These are phyloP conservation scores for Peromyscus polionotus DNA, from an alignment of 2,113 vertebrate species.

Conservation along the genomic window DNA sequence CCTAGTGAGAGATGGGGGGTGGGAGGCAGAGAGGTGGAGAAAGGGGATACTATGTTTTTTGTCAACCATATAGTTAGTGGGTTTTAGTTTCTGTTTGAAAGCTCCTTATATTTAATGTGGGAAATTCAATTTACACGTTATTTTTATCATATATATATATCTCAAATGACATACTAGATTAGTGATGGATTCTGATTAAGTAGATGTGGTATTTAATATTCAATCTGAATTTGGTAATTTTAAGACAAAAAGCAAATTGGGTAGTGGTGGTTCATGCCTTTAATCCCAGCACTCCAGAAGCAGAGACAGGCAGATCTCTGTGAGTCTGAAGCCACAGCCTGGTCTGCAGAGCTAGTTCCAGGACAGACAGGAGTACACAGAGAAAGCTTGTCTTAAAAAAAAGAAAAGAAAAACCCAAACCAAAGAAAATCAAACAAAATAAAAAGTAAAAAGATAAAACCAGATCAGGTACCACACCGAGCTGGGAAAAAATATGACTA, in stretches of 20 bases:
- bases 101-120: not conserved
- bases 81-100: not conserved
- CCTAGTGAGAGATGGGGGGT: not conserved
- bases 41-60: not conserved
- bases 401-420: not conserved
- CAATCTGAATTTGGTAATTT: not conserved
- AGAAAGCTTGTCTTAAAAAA: not conserved
- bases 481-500: fast-evolving
- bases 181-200: not conserved
- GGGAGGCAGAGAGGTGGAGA: fast-evolving
- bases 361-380: not conserved
- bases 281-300: not conserved
- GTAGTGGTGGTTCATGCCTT: not conserved
- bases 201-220: not conserved
- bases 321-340: not conserved
- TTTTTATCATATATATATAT: not conserved
- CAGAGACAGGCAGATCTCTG: not conserved
- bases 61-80: not conserved
- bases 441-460: not conserved
- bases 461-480: too few species aligned
- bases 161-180: not conserved
- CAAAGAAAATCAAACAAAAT: not conserved
- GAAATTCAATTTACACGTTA: not conserved
- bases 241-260: not conserved
- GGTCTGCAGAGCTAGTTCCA: not conserved